phyloP scores from a whole-genome alignment of 2,113 vertebrate genomes.

The Alces alces region DNA sequence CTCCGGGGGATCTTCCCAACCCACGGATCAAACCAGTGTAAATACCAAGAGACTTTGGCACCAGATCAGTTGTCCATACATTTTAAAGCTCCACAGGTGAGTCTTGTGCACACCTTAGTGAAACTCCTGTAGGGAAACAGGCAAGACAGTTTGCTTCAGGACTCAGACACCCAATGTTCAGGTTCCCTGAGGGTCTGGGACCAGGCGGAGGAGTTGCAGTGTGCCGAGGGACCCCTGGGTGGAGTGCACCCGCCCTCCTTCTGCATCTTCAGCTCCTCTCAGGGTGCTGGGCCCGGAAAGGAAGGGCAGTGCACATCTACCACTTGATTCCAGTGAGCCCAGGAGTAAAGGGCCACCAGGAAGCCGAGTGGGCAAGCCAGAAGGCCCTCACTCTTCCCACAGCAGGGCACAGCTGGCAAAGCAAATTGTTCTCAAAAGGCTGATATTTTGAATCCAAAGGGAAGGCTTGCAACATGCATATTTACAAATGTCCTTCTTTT shows the following conservation, averaged over 20 bases:
- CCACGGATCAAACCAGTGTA: not conserved
- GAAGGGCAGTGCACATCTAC: not conserved
- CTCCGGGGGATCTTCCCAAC: not conserved
- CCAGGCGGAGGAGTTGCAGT: not conserved
- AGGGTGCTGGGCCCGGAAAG: accelerated
- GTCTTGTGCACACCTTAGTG: not conserved
- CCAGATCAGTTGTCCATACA: not conserved
- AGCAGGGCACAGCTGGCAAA: not conserved
- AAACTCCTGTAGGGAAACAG: not conserved
- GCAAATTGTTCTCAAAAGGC: not conserved
- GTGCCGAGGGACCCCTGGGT: not conserved
- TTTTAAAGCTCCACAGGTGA: not conserved
- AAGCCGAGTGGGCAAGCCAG: not conserved
- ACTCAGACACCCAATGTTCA: not conserved
- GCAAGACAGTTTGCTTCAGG: not conserved
- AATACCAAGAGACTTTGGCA: not conserved
- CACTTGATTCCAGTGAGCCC: not conserved
- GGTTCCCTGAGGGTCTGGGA: not conserved
- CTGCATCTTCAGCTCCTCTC: not conserved
- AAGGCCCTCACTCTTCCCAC: accelerated
- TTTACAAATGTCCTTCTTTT: slow-evolving; percentile 49
- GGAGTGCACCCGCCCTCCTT: accelerated
- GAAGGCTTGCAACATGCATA: slow-evolving; percentile 4
- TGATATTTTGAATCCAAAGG: slow-evolving; percentile 37
- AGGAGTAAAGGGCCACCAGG: not conserved